Evolutionary conservation across 2,113 vertebrate genomes (phyloP), one percentile per base, ranked within the genome.

Genomic region (Redunca redunca): DNA sequence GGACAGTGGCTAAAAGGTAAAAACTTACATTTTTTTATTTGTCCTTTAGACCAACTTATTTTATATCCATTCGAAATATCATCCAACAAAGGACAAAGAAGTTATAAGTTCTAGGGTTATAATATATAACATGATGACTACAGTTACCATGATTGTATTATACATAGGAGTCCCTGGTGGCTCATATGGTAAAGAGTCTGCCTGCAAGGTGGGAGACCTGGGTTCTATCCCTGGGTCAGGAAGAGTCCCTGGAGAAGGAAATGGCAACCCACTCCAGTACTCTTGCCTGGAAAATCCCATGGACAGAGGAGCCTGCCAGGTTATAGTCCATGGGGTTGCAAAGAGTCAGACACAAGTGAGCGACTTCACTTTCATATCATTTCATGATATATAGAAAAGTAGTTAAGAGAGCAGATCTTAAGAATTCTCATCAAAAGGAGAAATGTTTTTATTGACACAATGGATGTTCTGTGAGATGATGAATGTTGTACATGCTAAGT

Each of bases 21-120:
- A 25, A 83, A 83, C 33, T 55, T 36, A 36, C 21, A 30, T 50
- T 80, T 80, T 80, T 48, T 50, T 7, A 46, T 46, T 16, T 80
- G 98, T 98, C 98, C 98, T 98, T 98, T 46, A 82, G 97, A 97
- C 93, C 98, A 96, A 98, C 97, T 97, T 93, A 98, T 98, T 98
- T 97, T 94, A 97, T 90, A 98, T 93, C 98, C 98, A 86, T 94
- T 96, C n/a, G 96, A 98, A 98, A 98, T 97, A 97, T 96, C 97
- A 98, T 94, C 83, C 82, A 97, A 98, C 96, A 98, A 97, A 98
- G 97, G 98, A 97, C 96, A 97, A 97, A 96, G 97, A 90, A 3
- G 52, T 83, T 55, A 36, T 26, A 83, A 55, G 21, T 36, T 55
- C 81, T 55, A 33, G 33, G 13, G 50, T 25, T 83, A 33, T 36